phyloP scores from a whole-genome alignment of 2,797 vertebrate genomes.

The Cossypha dichroa region DNA sequence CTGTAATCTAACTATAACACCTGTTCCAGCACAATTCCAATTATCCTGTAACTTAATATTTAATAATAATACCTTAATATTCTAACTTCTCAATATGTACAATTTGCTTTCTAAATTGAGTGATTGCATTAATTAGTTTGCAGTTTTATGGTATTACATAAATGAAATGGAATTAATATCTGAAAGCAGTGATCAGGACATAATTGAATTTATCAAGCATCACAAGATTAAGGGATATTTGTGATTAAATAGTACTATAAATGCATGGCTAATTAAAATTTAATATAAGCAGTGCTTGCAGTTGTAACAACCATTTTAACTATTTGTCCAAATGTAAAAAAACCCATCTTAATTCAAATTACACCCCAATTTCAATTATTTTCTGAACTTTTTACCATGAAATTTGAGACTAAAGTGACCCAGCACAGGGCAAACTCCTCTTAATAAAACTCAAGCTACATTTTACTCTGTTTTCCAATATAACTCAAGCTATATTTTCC shows the following conservation, averaged over 20 bases:
- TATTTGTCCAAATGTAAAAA: not conserved
- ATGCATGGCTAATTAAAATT: not conserved
- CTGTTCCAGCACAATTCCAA: not conserved
- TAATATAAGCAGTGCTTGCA: not conserved
- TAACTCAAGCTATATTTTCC: not conserved
- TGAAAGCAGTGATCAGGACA: not conserved
- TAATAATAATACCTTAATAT: not conserved
- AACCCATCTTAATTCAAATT: not conserved
- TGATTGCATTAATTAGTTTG: not conserved
- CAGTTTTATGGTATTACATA: not conserved
- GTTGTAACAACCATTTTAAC: not conserved
- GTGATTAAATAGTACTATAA: not conserved
- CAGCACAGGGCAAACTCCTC: not conserved
- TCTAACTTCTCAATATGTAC: no score
- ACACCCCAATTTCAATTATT: not conserved
- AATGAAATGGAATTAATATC: not conserved
- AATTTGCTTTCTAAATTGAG: not conserved
- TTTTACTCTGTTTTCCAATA: not conserved
- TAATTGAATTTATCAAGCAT: not conserved
- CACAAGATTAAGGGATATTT: not conserved
- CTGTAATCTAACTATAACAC: not conserved
- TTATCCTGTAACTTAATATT: not conserved
- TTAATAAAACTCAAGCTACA: not conserved
- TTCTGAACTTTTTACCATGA: not conserved
- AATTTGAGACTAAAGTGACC: not conserved